phyloP scores from a whole-genome alignment of 2,797 vertebrate genomes.

The Delichon dasypus region DNA sequence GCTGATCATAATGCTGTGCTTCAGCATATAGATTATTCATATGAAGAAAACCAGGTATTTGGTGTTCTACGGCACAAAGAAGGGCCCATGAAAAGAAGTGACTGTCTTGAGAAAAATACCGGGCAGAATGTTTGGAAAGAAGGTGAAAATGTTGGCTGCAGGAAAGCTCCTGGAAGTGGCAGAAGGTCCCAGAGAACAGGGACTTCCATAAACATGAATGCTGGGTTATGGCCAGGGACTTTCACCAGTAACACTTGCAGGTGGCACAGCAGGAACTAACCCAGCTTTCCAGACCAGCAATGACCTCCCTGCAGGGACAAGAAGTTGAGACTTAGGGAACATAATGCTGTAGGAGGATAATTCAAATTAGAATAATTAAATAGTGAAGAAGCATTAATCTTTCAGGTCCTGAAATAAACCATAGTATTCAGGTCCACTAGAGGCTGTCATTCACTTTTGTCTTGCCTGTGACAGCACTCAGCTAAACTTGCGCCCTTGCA shows the following conservation, averaged over 20 bases:
- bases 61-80: neutral
- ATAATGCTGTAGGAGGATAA: neutral
- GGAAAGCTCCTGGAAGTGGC: neutral
- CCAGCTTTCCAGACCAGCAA: neutral
- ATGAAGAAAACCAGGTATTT: neutral
- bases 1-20: neutral
- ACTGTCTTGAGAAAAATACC: neutral
- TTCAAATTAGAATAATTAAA: accelerated
- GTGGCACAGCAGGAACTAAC: neutral
- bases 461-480: neutral
- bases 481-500: neutral
- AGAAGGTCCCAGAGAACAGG: neutral
- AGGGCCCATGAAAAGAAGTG: neutral
- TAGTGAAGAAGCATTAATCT: neutral
- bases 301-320: neutral
- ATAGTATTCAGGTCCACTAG: neutral
- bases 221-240: neutral
- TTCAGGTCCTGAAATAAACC: neutral
- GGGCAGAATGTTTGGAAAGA: neutral
- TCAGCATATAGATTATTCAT: neutral
- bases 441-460: neutral
- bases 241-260: neutral
- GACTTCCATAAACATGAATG: neutral
- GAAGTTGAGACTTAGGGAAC: neutral
- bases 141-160: neutral